A percentile compares a stretch with the other conserved stretches of the same genome.
These are phyloP conservation scores for Neomonachus schauinslandi DNA, from an alignment of 2,113 vertebrate genomes.

Conservation along the genomic window DNA sequence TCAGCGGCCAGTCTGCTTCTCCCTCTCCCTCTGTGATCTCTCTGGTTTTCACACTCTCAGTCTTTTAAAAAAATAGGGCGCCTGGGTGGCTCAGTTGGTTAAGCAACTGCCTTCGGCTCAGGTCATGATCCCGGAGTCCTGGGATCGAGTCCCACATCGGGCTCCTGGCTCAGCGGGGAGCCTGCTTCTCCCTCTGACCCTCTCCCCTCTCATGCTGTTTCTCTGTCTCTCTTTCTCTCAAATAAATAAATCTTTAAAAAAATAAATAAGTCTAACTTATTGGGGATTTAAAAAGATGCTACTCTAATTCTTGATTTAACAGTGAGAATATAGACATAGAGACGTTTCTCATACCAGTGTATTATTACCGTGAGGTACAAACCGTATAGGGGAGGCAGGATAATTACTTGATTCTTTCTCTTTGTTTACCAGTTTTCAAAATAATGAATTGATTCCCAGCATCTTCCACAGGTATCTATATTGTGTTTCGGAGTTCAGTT, in stretches of 20 bases:
- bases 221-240: too few relatives aligned
- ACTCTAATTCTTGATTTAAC: background rate
- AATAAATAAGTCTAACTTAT: background rate
- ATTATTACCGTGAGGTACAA: background rate
- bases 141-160: too few relatives aligned
- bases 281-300: background rate
- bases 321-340: background rate
- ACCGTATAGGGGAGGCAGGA: background rate
- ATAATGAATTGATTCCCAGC: conserved; percentile 5
- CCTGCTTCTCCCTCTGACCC: too few relatives aligned
- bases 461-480: conserved; percentile 19
- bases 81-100: too few relatives aligned
- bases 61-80: too few relatives aligned
- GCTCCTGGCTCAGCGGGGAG: too few relatives aligned
- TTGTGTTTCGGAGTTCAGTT: conserved; percentile 21
- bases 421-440: conserved; percentile 41
- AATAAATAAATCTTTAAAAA: too few relatives aligned
- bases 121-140: too few relatives aligned
- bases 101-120: too few relatives aligned
- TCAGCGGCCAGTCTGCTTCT: background rate
- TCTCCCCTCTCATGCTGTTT: too few relatives aligned
- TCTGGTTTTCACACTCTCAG: too few relatives aligned
- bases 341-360: background rate
- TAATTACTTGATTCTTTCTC: conserved; percentile 27
- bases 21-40: background rate